Conservation (phyloP, 1,140 invertebrate species). For the Camponotus vicinus region DNA sequence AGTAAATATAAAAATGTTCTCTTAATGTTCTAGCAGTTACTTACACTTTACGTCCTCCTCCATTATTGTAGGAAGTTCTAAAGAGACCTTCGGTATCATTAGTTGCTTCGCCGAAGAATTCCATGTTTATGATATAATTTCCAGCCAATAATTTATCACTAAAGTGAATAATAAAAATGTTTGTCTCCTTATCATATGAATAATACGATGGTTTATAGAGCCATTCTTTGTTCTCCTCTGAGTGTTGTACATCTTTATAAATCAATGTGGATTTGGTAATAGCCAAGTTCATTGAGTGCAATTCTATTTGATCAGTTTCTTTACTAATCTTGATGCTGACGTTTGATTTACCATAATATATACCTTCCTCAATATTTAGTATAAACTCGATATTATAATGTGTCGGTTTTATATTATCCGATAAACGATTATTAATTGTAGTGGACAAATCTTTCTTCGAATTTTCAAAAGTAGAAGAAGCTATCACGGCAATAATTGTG, state of each 20-base stretch:
- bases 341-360: slow-evolving; percentile 63
- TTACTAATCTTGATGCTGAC: slow-evolving; percentile 62
- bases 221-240: too few species aligned
- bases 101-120: slow-evolving; percentile 66
- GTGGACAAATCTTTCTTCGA: too few species aligned
- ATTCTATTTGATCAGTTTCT: slow-evolving; percentile 55
- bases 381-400: slow-evolving; percentile 67
- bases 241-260: not conserved
- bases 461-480: not conserved
- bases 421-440: slow-evolving; percentile 39
- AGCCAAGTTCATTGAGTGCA: slow-evolving; percentile 44
- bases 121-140: slow-evolving; percentile 57
- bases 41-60: slow-evolving; percentile 66
- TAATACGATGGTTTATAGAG: not conserved
- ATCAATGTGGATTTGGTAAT: not conserved
- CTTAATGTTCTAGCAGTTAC: slow-evolving; percentile 25
- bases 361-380: slow-evolving; percentile 59
- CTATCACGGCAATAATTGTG: not conserved
- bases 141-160: slow-evolving; percentile 10
- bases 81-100: slow-evolving; percentile 68
- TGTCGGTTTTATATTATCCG: slow-evolving; percentile 44
- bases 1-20: not conserved
- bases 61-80: slow-evolving; percentile 66
- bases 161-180: slow-evolving; percentile 54
- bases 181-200: slow-evolving; percentile 25